These are phyloP conservation scores for Potamarius usumacintae DNA, from an alignment of 2,113 vertebrate species.

Conservation along the genomic window DNA sequence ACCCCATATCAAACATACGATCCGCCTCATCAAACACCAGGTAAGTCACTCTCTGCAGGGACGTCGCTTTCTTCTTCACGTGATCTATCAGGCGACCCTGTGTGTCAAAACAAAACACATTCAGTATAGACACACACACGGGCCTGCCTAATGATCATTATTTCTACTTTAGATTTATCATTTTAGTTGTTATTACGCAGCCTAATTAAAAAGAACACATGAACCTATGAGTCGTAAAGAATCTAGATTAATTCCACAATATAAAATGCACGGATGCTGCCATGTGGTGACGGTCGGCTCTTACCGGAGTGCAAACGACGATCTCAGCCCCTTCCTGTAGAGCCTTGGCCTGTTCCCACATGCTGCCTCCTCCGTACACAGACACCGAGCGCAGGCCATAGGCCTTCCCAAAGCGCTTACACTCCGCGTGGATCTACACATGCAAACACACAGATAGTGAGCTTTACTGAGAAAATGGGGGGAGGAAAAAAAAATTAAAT, in stretches of 20 bases:
- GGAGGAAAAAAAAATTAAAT: too few species aligned
- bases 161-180: background rate
- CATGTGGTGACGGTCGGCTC: conserved; percentile 33
- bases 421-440: conserved; percentile 89
- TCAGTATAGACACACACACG: background rate
- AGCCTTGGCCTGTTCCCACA: conserved; percentile 99
- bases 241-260: background rate
- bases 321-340: conserved; percentile 98
- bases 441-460: conserved; percentile 7
- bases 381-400: conserved; percentile 96
- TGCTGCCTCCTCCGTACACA: conserved; percentile 96
- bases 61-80: conserved; percentile 98
- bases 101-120: background rate
- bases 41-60: conserved; percentile 94
- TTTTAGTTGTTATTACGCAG: background rate
- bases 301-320: conserved; percentile 98
- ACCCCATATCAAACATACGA: conserved; percentile 99
- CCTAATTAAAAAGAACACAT: background rate
- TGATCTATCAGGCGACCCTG: conserved; percentile 98
- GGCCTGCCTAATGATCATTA: background rate
- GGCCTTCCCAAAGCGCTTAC: conserved; percentile 96
- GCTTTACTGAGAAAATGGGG: background rate
- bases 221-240: background rate
- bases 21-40: conserved; percentile 99
- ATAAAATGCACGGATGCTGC: background rate